Evolutionary conservation across 2,888 invertebrate species (phyloP), one percentile per base, ranked within the genome.

Genomic region (Drosophila koepferae): DNA sequence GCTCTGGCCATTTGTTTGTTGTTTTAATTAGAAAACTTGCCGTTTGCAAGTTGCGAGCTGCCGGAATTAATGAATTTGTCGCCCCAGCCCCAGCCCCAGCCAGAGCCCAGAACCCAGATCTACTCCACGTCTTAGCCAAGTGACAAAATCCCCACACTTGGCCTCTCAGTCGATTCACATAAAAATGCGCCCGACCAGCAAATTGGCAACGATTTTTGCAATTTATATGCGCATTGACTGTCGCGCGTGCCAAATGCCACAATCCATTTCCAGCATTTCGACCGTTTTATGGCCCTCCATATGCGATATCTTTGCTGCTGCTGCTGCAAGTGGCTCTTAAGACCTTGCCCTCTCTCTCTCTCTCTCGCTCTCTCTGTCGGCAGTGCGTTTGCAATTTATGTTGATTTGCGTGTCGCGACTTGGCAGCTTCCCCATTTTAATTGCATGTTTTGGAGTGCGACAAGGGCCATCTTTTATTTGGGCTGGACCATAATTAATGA

Each of bases 11-110:
- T 88, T 89, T 88, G 88, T 89, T 86, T 86, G 90, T 86, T 86
- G 89, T 90, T 88, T 86, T 86, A 86, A 90, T 86, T 86, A 86
- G 86, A 86, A 86, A 86, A 86, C 90, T 90, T 89, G 83, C 77
- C 77, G 54, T 54, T 53, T 61, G 64, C 61, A 63, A 66, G 65
- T 53, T 75, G 64, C 58, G 68, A 67, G 65, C 76, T 74, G 74
- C 55, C 73, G 80, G 89, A 89, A 86, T 86, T 87, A 86, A 86
- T 86, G 85, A 86, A 86, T 87, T 86, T 80, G 78, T 81, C 67
- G 54, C 41, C 51, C 59, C 34, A 51, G 14, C 18, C 14, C 8
- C n/a, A 2, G 20, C 7, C n/a, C 20, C 14, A 1, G 7, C 14
- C 14, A 46, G 6, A 16, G 12, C 14, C 12, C 9, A 18, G 20